Conservation (phyloP, 2,113 vertebrate species). For the Chionomys nivalis region DNA sequence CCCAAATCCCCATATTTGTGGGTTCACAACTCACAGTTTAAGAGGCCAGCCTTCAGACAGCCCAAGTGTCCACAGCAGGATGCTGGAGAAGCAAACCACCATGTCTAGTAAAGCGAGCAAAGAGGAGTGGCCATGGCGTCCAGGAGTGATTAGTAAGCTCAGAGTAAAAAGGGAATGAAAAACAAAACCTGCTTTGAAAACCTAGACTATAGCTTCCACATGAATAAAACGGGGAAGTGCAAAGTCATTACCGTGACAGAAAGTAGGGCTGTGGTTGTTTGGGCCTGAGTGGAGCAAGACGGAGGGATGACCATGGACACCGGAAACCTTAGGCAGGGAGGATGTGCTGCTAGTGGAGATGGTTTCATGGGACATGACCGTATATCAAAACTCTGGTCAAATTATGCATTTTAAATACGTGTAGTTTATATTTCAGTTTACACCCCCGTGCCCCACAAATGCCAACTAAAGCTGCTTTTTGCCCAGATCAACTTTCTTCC, state of each 20-base stretch:
- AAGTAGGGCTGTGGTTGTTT: neutral
- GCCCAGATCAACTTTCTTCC: neutral
- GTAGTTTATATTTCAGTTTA: neutral
- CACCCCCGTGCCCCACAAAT: neutral
- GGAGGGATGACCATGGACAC: neutral
- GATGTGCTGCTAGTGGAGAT: neutral
- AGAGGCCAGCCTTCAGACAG: neutral
- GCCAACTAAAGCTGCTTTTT: neutral
- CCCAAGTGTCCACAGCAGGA: neutral
- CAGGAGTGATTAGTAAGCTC: neutral
- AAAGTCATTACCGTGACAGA: neutral
- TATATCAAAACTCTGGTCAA: neutral
- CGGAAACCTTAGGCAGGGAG: neutral
- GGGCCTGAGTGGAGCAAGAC: too few species aligned
- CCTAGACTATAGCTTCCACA: neutral
- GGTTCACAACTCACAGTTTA: neutral
- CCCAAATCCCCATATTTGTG: neutral
- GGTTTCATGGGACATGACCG: neutral
- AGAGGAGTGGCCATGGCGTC: neutral
- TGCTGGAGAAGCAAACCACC: too few species aligned
- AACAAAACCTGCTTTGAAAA: neutral
- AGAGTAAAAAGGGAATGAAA: neutral
- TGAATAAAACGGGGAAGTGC: neutral
- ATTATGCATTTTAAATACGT: neutral
- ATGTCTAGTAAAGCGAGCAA: too few species aligned